phyloP scores from a whole-genome alignment of 2,888 invertebrate genomes.

The Ochlodes sylvanus region DNA sequence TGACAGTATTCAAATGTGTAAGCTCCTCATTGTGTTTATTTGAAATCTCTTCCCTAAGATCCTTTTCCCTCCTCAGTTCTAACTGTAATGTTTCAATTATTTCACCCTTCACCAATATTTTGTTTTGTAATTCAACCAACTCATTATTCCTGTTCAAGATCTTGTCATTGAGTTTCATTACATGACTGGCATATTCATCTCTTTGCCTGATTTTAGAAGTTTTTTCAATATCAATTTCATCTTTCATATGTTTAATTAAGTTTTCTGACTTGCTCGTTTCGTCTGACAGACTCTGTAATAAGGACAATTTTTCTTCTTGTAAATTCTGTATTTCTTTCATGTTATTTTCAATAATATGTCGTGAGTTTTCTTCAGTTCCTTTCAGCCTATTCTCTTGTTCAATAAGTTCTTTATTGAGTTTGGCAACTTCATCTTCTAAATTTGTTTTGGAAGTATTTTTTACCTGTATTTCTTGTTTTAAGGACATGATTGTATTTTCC shows the following conservation, averaged over 20 bases:
- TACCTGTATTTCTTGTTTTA: slow-evolving; percentile 70
- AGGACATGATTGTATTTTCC: slow-evolving; percentile 61
- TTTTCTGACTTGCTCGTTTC: slow-evolving; percentile 65
- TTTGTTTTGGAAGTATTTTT: slow-evolving; percentile 60
- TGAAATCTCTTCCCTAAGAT: slow-evolving; percentile 52
- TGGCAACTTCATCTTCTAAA: slow-evolving; percentile 62
- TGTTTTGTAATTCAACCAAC: slow-evolving; percentile 71
- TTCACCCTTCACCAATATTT: slow-evolving; percentile 65
- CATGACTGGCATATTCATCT: slow-evolving; percentile 65
- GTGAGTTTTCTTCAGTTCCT: slow-evolving; percentile 59
- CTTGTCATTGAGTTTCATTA: slow-evolving; percentile 74
- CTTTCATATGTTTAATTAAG: slow-evolving; percentile 57
- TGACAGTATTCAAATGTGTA: slow-evolving; percentile 50
- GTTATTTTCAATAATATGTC: slow-evolving; percentile 60
- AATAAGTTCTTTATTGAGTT: slow-evolving; percentile 68
- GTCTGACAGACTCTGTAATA: slow-evolving; percentile 64
- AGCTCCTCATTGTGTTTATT: slow-evolving; percentile 57
- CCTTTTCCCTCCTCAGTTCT: slow-evolving; percentile 62
- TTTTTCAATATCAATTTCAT: slow-evolving; percentile 63
- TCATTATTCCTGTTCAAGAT: slow-evolving; percentile 74
- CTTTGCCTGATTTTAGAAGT: slow-evolving; percentile 60
- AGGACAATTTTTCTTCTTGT: slow-evolving; percentile 70
- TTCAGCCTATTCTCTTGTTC: slow-evolving; percentile 67
- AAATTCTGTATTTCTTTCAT: slow-evolving; percentile 67
- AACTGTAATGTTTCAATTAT: slow-evolving; percentile 62